These are phyloP conservation scores for Amphiura filiformis DNA, from an alignment of 35 echinoderm and acorn worm genomes.

Conservation along the genomic window DNA sequence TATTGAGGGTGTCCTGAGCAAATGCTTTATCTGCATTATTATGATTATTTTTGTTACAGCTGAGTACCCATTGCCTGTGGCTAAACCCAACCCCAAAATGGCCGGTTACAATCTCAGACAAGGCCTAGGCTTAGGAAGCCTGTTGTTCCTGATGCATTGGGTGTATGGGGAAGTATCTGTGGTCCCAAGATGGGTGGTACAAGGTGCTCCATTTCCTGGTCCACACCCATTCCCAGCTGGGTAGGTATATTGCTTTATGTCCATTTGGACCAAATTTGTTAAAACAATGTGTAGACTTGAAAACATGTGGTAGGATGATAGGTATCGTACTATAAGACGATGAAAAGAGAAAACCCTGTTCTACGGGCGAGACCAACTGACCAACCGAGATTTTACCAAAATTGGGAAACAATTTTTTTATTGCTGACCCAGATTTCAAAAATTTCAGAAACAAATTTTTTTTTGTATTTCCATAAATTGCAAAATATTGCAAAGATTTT, in stretches of 20 bases:
- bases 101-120: conserved; percentile 37
- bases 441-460: too few relatives aligned
- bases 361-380: too few relatives aligned
- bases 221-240: conserved; percentile 83
- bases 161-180: conserved; percentile 81
- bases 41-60: conserved; percentile 31
- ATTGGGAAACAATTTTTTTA: too few relatives aligned
- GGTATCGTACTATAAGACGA: background rate
- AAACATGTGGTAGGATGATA: background rate
- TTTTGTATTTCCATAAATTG: too few relatives aligned
- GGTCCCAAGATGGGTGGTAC: conserved; percentile 51
- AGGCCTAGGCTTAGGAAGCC: conserved; percentile 76
- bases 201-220: conserved; percentile 60
- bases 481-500: too few relatives aligned
- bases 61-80: conserved; percentile 67
- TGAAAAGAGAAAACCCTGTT: too few relatives aligned
- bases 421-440: too few relatives aligned
- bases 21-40: background rate
- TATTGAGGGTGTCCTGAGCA: too few relatives aligned
- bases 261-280: too few relatives aligned
- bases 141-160: conserved; percentile 78
- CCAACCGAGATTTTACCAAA: too few relatives aligned
- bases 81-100: conserved; percentile 42
- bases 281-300: too few relatives aligned
- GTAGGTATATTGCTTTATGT: conserved; percentile 64